These are phyloP conservation scores for Odontesthes bonariensis DNA, from an alignment of 2,113 vertebrate genomes.

Conservation along the genomic window DNA sequence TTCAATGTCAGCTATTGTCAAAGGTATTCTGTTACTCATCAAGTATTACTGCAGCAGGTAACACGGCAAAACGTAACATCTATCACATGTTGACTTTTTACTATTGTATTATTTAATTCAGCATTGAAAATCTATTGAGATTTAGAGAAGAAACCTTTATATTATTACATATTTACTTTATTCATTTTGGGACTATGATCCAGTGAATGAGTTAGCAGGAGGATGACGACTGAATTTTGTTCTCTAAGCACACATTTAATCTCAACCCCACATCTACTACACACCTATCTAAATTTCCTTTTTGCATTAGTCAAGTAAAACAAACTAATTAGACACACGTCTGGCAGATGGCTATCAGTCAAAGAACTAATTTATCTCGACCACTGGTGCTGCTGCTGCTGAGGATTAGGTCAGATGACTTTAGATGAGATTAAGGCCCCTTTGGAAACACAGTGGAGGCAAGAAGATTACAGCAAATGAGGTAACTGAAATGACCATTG, in stretches of 20 bases:
- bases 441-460: conserved; percentile 65
- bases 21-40: conserved; percentile 36
- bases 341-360: conserved; percentile 61
- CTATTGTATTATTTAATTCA: not conserved
- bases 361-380: conserved; percentile 58
- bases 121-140: too few species aligned
- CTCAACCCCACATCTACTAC: not conserved
- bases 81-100: not conserved
- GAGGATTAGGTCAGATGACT: conserved; percentile 71
- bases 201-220: not conserved
- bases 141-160: too few species aligned
- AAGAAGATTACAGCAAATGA: conserved; percentile 69
- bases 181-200: not conserved
- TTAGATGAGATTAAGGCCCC: conserved; percentile 67
- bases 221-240: not conserved
- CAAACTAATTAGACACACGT: conserved; percentile 51
- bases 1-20: conserved; percentile 66
- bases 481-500: conserved; percentile 63
- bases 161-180: too few species aligned
- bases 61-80: not conserved
- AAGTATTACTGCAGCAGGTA: not conserved
- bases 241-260: not conserved
- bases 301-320: conserved; percentile 41
- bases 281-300: conserved; percentile 12
- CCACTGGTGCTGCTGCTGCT: conserved; percentile 43